Base-by-base conservation (phyloP, 2,113 vertebrate genomes). In the Lagopus muta region DNA sequence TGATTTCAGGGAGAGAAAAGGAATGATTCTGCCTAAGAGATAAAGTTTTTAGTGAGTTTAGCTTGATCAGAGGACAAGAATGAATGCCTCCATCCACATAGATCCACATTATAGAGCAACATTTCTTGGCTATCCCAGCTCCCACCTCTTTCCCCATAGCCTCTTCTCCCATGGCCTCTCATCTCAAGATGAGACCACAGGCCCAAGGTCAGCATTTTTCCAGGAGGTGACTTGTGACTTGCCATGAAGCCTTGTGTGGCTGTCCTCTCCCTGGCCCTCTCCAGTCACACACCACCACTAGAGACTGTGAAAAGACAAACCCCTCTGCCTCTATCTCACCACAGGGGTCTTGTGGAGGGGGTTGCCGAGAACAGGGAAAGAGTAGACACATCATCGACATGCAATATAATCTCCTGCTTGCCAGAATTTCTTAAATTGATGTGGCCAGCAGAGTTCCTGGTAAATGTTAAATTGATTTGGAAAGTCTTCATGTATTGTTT, bases 381-480 rank as follows among this genome's bases (percentile, higher is more conserved):
- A 87, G 92, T 86, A 97, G 88, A 94, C 93, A 97, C 92, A 95
- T 90, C 91, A 90, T 93, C 95, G 74, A 95, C 95, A 95, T 94
- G 89, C 95, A 96, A 97, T 95, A 97, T 95, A 95, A 97, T 97
- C 97, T 97, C 96, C 97, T 94, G 34, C 97, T 97, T 97, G 96
- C 84, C 90, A 97, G 85, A 7, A 1, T 95, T 89, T 96, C 94
- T 97, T 81, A 96, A 97, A 97, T 85, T 97, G 94, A 97, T 96
- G 94, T 79, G 93, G 94, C 94, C 94, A 89, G 88, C 93, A 96
- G 79, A 78, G 94, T 95, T 97, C 91, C 89, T 96, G 91, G 79
- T 4, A 55, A 97, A 96, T 95, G 96, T 97, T 97, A 97, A 97
- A 97, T 97, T 97, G 97, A 97, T 97, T 96, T 97, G 96, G 94